Evolutionary conservation across 2,113 vertebrate genomes (phyloP).

Genomic region (Eretmochelys imbricata): DNA sequence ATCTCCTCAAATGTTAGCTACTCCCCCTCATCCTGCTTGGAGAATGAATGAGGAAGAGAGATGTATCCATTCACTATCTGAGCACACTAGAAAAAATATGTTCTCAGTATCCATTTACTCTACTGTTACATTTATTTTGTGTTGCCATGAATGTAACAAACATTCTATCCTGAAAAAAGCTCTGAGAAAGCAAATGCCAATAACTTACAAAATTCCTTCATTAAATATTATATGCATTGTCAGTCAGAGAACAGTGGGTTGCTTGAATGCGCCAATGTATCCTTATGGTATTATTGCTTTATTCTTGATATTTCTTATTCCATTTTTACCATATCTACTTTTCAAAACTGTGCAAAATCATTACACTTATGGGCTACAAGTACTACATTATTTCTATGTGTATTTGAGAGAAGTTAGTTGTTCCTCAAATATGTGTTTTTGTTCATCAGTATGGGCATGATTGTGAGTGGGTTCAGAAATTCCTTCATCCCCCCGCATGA

Average conservation of each 20-base stretch:
- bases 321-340: neutral
- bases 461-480: neutral
- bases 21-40: neutral
- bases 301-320: neutral
- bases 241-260: neutral
- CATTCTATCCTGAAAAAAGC: rapidly evolving
- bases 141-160: neutral
- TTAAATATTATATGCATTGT: too few relatives aligned
- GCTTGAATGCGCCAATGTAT: neutral
- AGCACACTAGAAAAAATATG: neutral
- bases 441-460: rapidly evolving
- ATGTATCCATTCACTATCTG: neutral
- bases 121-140: neutral
- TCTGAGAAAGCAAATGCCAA: neutral
- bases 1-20: neutral
- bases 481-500: neutral
- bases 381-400: neutral
- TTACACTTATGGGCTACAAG: neutral
- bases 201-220: too few relatives aligned
- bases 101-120: neutral
- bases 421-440: neutral
- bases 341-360: neutral
- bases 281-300: neutral
- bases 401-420: neutral
- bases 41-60: neutral